Base-by-base conservation (phyloP, 2,113 vertebrate genomes). In the Cynocephalus volans region DNA sequence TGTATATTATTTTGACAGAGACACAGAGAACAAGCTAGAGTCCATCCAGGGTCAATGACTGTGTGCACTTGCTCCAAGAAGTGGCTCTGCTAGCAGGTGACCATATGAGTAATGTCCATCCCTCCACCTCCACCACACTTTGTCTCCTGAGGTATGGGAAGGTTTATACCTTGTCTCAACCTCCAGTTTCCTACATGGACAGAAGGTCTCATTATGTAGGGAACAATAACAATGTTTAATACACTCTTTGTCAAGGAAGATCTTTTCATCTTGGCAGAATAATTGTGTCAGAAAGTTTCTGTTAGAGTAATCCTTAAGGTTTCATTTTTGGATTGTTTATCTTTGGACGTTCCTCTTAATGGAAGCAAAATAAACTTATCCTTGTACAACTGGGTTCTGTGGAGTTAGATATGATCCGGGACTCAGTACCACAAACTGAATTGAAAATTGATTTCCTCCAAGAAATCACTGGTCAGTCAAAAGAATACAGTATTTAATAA, bases 401-500 rank as follows among this genome's bases (percentile, higher is more conserved):
- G 26, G 56, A 24, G 14, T 77, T 58, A 50, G 65, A 31, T 54
- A 48, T 56, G 28, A 54, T 72, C 10, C 15, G 76, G 18, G 58
- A 64, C 67, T 86, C 67, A 56, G 26, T 12, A 67, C 8, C 65
- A 31, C 56, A 6, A 90, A 84, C 54, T 64, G 70, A 76, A 48
- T 1, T 89, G 41, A 80, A 96, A 95, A 67, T 52, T 41, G 11
- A n/a, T n/a, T n/a, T n/a, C 48, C 62, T 94, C 89, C 79, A 86
- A 86, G 64, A 84, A 90, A 67, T 21, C 45, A 12, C 1, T n/a
- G 12, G n/a, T 41, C 14, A 76, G 41, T 81, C n/a, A 70, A 60
- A 85, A 90, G 31, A 96, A 80, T 13, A 72, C n/a, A 70, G 31
- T 26, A 92, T 90, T 84, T 87, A n/a, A 24, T 58, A 80, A 88